Base-by-base conservation (phyloP, 2,113 vertebrate species). In the Panthera leo region DNA sequence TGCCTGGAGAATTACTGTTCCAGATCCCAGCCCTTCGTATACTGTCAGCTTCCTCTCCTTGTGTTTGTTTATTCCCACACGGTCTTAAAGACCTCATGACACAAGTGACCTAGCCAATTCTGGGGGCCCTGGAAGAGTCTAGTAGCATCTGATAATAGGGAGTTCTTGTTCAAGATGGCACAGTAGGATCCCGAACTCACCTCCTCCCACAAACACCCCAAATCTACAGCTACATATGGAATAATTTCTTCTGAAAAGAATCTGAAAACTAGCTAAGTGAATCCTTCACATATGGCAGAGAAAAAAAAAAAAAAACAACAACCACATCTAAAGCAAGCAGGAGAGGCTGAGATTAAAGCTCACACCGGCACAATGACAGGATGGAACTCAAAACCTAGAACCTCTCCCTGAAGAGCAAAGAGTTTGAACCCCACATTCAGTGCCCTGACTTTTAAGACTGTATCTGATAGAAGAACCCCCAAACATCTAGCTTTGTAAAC, bases 1-100 rank as follows among this genome's bases (percentile, higher is more conserved):
- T 98, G 97, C 89, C 99, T 99, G 21, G 99, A 99, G 98, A 98
- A 99, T 91, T 99, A 98, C 93, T 97, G 98, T 92, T 98, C 98
- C 89, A 98, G 97, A 93, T 98, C 97, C 96, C 97, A 98, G 83
- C 96, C 98, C 91, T 55, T 98, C 85, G 98, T 99, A 90, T 98
- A 96, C 85, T 97, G 98, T 98, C 99, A 98, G 97, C 85, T 89
- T 88, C 85, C 87, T 98, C 85, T 98, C 97, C 96, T 75, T 92
- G 94, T 98, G 82, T 92, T 87, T 98, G 97, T 98, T 98, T 98
- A 94, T 85, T 85, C 14, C 45, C 95, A 96, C 48, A 91, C 48
- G 89, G 80, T 97, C 89, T 42, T 89, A 58, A 92, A 98, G 94
- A 97, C 58, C 96, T 97, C 27, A 14, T 84, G 82, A 98, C 85